phyloP scores from a whole-genome alignment of 2,113 vertebrate genomes.

The Ochotona curzoniae region DNA sequence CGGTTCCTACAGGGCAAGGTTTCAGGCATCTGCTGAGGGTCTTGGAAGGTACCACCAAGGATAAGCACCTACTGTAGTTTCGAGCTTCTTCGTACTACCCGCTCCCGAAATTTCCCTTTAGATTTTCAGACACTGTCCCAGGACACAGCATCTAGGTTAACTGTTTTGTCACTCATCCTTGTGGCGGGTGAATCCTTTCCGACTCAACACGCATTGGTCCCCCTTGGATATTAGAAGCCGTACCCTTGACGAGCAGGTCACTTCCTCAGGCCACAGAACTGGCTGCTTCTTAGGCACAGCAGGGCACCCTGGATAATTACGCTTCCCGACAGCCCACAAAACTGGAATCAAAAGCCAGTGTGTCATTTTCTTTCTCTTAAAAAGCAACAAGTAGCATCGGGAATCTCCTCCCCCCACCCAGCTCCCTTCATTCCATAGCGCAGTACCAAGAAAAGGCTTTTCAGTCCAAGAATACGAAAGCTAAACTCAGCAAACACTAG shows the following conservation, averaged over 20 bases:
- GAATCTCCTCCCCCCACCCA: neutral
- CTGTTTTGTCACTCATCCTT: conserved; percentile 8
- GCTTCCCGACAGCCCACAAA: neutral
- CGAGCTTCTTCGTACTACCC: neutral
- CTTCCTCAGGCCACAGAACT: neutral
- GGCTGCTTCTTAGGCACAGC: neutral
- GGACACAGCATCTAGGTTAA: neutral
- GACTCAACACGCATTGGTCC: neutral
- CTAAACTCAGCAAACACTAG: conserved; percentile 11
- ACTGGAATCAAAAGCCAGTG: neutral
- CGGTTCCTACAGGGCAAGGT: neutral
- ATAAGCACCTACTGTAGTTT: neutral
- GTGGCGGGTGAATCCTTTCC: neutral
- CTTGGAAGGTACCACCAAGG: neutral
- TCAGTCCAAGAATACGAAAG: neutral
- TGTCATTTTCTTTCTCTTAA: neutral
- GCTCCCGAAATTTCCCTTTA: neutral
- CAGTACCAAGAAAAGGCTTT: neutral
- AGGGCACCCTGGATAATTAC: neutral
- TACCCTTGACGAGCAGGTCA: neutral
- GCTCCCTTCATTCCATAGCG: neutral
- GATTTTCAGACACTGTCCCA: neutral
- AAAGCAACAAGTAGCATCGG: conserved; percentile 1
- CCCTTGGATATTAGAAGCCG: neutral
- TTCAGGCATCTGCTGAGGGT: neutral